Conservation (phyloP, 1,140 invertebrate genomes). For the Heliconius hewitsoni region DNA sequence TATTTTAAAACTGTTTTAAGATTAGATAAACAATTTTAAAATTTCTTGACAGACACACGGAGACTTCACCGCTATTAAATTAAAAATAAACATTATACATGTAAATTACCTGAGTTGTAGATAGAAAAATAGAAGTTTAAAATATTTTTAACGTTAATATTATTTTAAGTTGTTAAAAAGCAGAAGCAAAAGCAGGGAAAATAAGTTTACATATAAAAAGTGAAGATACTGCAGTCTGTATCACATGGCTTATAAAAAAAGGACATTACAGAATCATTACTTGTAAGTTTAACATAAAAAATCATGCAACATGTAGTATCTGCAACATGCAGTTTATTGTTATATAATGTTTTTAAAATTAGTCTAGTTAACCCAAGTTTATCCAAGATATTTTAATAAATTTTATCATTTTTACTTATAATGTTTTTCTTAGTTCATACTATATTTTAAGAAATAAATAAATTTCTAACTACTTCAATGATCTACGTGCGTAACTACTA, state of each 20-base stretch:
- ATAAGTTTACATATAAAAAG: slow-evolving; percentile 44
- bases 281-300: not conserved
- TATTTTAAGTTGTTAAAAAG: slow-evolving; percentile 34
- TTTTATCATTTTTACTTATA: not conserved
- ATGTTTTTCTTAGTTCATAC: not conserved
- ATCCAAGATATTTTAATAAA: not conserved
- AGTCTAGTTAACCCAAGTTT: not conserved
- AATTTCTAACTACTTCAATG: slow-evolving; percentile 27
- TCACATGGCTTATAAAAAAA: slow-evolving; percentile 36
- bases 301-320: not conserved
- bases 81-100: not conserved
- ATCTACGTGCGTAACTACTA: slow-evolving; percentile 35
- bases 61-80: not conserved
- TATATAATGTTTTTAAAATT: not conserved
- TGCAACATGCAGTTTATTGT: not conserved
- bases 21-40: not conserved
- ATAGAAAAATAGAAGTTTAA: not conserved
- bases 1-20: not conserved
- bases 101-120: not conserved
- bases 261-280: slow-evolving; percentile 10
- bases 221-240: slow-evolving; percentile 34
- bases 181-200: slow-evolving; percentile 62
- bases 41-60: not conserved
- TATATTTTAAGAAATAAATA: not conserved
- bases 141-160: not conserved